Base-by-base conservation (phyloP, 1,140 invertebrate species). In the Zaprionus tsacasi region DNA sequence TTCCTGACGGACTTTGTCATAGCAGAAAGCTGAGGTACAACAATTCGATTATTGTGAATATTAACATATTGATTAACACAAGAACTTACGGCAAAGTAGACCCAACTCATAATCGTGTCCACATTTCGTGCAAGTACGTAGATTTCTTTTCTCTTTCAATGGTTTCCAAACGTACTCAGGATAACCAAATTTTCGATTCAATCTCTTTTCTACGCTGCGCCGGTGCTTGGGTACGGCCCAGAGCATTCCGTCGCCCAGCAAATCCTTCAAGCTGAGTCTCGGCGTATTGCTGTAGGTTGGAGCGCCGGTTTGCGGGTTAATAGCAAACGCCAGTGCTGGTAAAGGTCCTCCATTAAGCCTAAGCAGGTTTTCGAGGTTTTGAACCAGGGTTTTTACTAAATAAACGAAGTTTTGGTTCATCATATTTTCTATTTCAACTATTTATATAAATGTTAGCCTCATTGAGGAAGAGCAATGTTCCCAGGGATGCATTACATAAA, bases 71-170 rank as follows among this genome's bases (percentile, higher is more conserved):
- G 5, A 93, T 93, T 94, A 94, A 95, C 96, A 94, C 92, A 96
- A 98, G 33, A 98, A 94, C 94, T 95, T 95, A 97, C 97, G 95
- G 93, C 98, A 99, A 33, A 98, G 93, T 56, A 94, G 93, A 30
- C 95, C 94, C 54, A 94, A 93, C 93, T 97, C 95, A 92, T 98
- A 94, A 93, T 96, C 93, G 92, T 97, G 95, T 21, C 97, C 97
- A 93, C 98, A 98, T 54, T 94, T 94, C 61, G 94, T 92, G 86
- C 98, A 98, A 0, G 94, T 94, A 70, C 95, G 92, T 48, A 99
- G 93, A 92, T 97, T 95, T 7, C 93, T 96, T 92, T 96, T 97
- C 3, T 95, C 95, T 30, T 94, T 92, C 15, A 96, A 78, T 12
- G 95, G 94, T 93, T 97, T 97, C 94, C 94, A 95, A 15, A 93